Evolutionary conservation across 2,797 vertebrate species (phyloP).

Genomic region (Takifugu rubripes): DNA sequence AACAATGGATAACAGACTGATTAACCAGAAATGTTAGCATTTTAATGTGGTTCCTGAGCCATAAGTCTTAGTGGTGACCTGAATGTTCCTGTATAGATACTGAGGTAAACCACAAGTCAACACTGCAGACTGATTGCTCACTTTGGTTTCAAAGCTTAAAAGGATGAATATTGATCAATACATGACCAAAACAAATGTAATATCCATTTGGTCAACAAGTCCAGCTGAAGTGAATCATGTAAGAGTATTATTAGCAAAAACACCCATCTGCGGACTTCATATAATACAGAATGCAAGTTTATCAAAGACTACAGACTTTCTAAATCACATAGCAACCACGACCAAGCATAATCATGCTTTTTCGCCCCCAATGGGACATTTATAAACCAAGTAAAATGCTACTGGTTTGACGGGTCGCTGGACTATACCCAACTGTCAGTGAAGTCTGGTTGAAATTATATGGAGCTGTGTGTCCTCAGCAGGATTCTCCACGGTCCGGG

Average conservation of each 20-base stretch:
- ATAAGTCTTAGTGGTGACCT: slow-evolving; percentile 23
- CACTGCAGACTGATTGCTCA: slow-evolving; percentile 12
- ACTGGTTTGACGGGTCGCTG: not conserved
- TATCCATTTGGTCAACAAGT: too few relatives aligned
- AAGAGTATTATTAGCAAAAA: too few relatives aligned
- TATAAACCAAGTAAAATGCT: not conserved
- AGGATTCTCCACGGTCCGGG: slow-evolving; percentile 59
- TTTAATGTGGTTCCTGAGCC: slow-evolving; percentile 20
- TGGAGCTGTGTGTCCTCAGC: slow-evolving; percentile 49
- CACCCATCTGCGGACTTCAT: too few relatives aligned
- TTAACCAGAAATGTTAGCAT: slow-evolving; percentile 17
- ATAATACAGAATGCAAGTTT: too few relatives aligned
- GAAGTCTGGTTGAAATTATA: slow-evolving; percentile 58
- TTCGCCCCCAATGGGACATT: too few relatives aligned
- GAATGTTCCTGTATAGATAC: slow-evolving; percentile 7
- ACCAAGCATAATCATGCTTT: too few relatives aligned
- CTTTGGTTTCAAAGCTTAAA: slow-evolving; percentile 6
- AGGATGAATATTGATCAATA: slow-evolving; percentile 57
- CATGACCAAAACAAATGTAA: not conserved
- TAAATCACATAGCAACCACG: too few relatives aligned
- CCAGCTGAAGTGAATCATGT: too few relatives aligned
- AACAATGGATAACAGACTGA: not conserved
- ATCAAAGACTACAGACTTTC: too few relatives aligned
- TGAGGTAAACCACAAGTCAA: slow-evolving; percentile 18
- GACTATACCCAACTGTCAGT: not conserved